phyloP scores from a whole-genome alignment of 2,888 invertebrate genomes.

The Pollenia angustigena region DNA sequence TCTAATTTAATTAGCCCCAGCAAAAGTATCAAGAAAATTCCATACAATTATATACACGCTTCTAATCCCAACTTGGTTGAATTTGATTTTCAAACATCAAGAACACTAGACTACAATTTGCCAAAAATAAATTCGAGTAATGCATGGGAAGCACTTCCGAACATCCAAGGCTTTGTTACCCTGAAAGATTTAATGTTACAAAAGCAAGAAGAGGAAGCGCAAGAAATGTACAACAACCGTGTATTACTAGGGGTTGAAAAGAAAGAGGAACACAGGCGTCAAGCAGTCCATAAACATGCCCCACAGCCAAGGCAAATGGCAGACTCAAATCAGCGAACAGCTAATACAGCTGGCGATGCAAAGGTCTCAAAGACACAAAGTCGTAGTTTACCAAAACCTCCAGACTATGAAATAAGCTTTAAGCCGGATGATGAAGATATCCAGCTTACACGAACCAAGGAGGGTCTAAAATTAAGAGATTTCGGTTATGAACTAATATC shows the following conservation, averaged over 20 bases:
- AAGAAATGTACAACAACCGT: conserved; percentile 86
- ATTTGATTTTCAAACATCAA: conserved; percentile 85
- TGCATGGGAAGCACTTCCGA: conserved; percentile 83
- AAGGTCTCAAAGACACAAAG: conserved; percentile 84
- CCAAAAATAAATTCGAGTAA: conserved; percentile 84
- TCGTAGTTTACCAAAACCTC: conserved; percentile 84
- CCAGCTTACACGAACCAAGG: conserved; percentile 82
- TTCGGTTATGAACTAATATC: conserved; percentile 84
- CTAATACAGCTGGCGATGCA: conserved; percentile 51
- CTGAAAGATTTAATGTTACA: conserved; percentile 92
- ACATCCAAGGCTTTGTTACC: conserved; percentile 89
- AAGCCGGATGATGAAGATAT: conserved; percentile 84
- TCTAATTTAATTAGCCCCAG: conserved; percentile 74
- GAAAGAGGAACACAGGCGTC: conserved; percentile 77
- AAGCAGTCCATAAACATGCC: conserved; percentile 60
- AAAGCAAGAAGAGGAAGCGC: conserved; percentile 89
- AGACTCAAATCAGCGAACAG: conserved; percentile 47
- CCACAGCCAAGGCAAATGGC: conserved; percentile 17
- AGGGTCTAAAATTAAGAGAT: conserved; percentile 83
- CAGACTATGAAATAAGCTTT: conserved; percentile 85
- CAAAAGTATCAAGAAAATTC: conserved; percentile 83
- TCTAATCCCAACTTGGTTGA: conserved; percentile 89
- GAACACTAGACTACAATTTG: conserved; percentile 81
- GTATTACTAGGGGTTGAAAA: conserved; percentile 86
- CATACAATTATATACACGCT: conserved; percentile 88